Evolutionary conservation across 2,888 invertebrate species (phyloP).

Genomic region (Thera britannica): DNA sequence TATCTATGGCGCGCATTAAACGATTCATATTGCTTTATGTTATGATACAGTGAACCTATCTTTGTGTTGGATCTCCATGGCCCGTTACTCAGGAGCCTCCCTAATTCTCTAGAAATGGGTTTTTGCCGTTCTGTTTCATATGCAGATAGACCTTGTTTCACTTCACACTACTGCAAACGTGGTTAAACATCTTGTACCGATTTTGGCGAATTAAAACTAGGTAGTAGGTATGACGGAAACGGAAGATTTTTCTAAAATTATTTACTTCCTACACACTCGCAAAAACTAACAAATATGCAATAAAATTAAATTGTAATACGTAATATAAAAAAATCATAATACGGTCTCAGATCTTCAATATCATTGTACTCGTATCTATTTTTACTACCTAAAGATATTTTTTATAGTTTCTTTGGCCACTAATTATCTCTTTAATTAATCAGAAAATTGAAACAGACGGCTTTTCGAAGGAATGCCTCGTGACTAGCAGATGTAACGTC

Average conservation of each 20-base stretch:
- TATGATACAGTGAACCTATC: constrained; percentile 65
- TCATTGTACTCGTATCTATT: not conserved
- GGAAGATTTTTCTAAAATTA: too few relatives aligned
- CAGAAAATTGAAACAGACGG: constrained; percentile 22
- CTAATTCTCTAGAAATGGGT: constrained; percentile 34
- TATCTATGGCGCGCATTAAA: constrained; percentile 72
- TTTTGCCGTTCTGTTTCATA: not conserved
- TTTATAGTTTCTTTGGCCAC: not conserved
- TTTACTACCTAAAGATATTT: not conserved
- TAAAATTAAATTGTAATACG: too few relatives aligned
- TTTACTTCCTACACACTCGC: too few relatives aligned
- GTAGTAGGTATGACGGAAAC: too few relatives aligned
- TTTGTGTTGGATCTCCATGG: constrained; percentile 70
- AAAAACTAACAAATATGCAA: too few relatives aligned
- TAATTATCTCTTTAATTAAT: constrained; percentile 30
- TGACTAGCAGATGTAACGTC: constrained; percentile 31
- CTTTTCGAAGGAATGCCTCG: constrained; percentile 26
- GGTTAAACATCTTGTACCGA: not conserved
- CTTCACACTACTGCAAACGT: not conserved
- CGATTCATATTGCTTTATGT: constrained; percentile 69
- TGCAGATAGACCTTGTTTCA: not conserved
- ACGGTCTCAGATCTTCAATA: not conserved
- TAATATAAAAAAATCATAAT: too few relatives aligned
- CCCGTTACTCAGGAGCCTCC: constrained; percentile 54
- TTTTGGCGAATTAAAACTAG: too few relatives aligned